Percentiles rank a stretch among this genome's conserved stretches.
Conservation (phyloP, 2,888 invertebrate species). For the Pegoplata infirma region DNA sequence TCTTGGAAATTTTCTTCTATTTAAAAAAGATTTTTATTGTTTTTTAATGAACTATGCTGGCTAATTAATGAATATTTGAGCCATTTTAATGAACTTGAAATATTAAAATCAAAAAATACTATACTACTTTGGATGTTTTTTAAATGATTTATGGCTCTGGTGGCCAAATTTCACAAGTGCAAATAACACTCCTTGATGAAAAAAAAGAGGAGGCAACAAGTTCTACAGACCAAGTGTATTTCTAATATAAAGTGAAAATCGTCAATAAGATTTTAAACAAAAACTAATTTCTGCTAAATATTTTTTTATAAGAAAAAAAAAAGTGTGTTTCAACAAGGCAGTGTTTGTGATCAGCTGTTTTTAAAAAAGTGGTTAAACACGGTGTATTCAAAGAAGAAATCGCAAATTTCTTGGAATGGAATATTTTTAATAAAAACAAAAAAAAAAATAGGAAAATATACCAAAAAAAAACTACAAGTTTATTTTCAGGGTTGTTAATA, state of each 20-base stretch:
- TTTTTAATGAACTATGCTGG: constrained; percentile 33
- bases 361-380: not conserved
- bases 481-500: constrained; percentile 37
- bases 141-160: constrained; percentile 22
- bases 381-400: not conserved
- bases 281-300: no score
- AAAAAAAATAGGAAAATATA: constrained; percentile 12
- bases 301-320: no score
- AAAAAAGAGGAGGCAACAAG: constrained; percentile 41
- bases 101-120: no score
- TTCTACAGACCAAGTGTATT: not conserved
- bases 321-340: not conserved
- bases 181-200: not conserved
- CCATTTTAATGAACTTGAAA: not conserved
- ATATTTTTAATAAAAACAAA: not conserved
- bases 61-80: not conserved
- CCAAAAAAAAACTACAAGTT: constrained; percentile 11
- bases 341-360: not conserved
- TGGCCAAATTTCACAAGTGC: constrained; percentile 42
- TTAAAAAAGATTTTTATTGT: constrained; percentile 4
- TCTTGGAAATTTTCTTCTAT: constrained; percentile 24
- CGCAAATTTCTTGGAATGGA: not conserved
- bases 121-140: not conserved
- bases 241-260: not conserved
- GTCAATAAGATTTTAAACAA: not conserved